Evolutionary conservation across 2,888 invertebrate species (phyloP).

Genomic region (Psococerastis gibbosa): DNA sequence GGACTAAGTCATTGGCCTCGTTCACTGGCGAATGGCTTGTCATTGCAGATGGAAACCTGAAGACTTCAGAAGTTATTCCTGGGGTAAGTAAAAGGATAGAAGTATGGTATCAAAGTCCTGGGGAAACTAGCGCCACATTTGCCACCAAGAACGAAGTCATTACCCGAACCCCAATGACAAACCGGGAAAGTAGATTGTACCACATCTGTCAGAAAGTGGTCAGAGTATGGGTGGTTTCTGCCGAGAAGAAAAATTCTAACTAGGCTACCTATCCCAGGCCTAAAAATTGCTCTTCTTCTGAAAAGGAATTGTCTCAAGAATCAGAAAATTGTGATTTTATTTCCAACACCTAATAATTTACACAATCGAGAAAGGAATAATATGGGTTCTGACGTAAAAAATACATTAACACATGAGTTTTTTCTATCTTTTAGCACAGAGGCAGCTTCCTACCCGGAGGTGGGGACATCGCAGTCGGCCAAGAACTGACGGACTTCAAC

Average conservation of each 20-base stretch:
- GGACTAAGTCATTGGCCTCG: constrained; percentile 29
- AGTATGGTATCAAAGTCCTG: constrained; percentile 36
- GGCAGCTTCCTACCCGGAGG: constrained; percentile 30
- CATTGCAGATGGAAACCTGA: constrained; percentile 37
- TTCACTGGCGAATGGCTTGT: constrained; percentile 39
- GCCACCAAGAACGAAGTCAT: constrained; percentile 33
- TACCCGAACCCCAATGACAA: constrained; percentile 29
- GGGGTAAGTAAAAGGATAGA: constrained; percentile 20
- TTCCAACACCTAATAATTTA: too few relatives aligned
- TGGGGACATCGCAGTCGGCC: constrained; percentile 47
- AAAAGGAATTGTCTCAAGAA: too few relatives aligned
- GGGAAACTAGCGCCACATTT: constrained; percentile 33
- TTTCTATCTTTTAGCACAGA: background rate
- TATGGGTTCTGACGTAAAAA: too few relatives aligned
- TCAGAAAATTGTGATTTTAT: too few relatives aligned
- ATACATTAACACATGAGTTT: too few relatives aligned
- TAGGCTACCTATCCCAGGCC: too few relatives aligned
- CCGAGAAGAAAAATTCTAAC: too few relatives aligned
- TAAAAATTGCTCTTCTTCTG: too few relatives aligned
- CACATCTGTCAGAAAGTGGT: constrained; percentile 45
- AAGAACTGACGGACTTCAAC: constrained; percentile 46
- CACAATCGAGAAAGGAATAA: too few relatives aligned
- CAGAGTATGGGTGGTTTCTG: too few relatives aligned
- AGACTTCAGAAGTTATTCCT: constrained; percentile 24
- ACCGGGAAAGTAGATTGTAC: constrained; percentile 34